These are phyloP conservation scores for Alsophila aescularia DNA, from an alignment of 2,888 invertebrate genomes.

Conservation along the genomic window DNA sequence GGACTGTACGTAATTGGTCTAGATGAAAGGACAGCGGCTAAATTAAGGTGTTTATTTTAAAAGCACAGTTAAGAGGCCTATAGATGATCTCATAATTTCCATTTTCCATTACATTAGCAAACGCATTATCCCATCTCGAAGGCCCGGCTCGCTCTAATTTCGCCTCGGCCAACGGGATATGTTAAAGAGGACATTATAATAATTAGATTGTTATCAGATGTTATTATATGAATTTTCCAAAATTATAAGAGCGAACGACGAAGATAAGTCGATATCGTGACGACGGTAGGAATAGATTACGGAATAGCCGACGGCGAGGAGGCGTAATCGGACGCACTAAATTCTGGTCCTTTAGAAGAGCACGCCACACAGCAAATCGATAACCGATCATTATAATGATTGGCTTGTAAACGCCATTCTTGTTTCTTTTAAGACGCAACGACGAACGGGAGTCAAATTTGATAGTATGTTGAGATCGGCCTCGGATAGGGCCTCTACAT, in stretches of 20 bases:
- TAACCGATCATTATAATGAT: slow-evolving; percentile 83
- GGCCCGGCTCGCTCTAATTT: slow-evolving; percentile 72
- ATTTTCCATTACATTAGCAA: slow-evolving; percentile 77
- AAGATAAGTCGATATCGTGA: slow-evolving; percentile 81
- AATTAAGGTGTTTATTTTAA: slow-evolving; percentile 72
- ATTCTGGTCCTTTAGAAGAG: slow-evolving; percentile 77
- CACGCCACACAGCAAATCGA: slow-evolving; percentile 80
- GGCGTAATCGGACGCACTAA: slow-evolving; percentile 73
- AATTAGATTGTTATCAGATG: slow-evolving; percentile 83
- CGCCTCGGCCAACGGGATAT: slow-evolving; percentile 73
- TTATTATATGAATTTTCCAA: slow-evolving; percentile 82
- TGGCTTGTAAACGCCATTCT: slow-evolving; percentile 75
- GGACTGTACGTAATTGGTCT: slow-evolving; percentile 17
- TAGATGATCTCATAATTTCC: slow-evolving; percentile 77
- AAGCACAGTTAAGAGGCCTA: slow-evolving; percentile 73
- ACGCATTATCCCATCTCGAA: slow-evolving; percentile 73
- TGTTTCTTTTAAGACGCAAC: slow-evolving; percentile 66
- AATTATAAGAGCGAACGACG: slow-evolving; percentile 78
- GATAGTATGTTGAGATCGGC: slow-evolving; percentile 36
- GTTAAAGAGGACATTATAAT: slow-evolving; percentile 84
- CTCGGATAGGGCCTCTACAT: slow-evolving; percentile 1
- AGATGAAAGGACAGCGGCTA: slow-evolving; percentile 27
- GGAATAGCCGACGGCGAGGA: slow-evolving; percentile 66
- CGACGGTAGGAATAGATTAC: slow-evolving; percentile 79
- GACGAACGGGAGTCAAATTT: slow-evolving; percentile 77